Percentiles rank a stretch among this genome's conserved stretches.
Evolutionary conservation across 2,888 invertebrate species (phyloP).

Genomic region (Clivina fossor): DNA sequence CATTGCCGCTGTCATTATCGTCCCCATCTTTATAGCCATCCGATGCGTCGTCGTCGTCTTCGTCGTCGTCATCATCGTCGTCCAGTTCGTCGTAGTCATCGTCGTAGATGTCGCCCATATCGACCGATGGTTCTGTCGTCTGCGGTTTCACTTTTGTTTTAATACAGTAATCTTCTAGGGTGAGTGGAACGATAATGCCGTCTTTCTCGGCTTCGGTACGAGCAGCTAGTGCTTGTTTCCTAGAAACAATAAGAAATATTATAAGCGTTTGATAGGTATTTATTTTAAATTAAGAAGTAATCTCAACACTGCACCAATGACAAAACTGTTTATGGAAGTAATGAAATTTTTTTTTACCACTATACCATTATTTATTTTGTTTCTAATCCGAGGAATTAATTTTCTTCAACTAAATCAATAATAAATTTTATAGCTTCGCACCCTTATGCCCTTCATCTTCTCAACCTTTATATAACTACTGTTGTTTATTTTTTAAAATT

Average conservation of each 20-base stretch:
- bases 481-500: too few relatives aligned
- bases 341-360: too few relatives aligned
- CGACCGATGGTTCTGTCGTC: slow-evolving; percentile 75
- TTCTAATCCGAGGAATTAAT: too few relatives aligned
- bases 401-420: too few relatives aligned
- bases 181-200: slow-evolving; percentile 94
- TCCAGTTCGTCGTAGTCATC: slow-evolving; percentile 86
- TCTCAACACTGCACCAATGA: too few relatives aligned
- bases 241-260: slow-evolving; percentile 53
- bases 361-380: too few relatives aligned
- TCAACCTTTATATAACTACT: too few relatives aligned
- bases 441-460: too few relatives aligned
- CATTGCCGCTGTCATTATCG: slow-evolving; percentile 90
- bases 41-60: slow-evolving; percentile 62
- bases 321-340: too few relatives aligned
- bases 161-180: slow-evolving; percentile 98
- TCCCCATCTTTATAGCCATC: slow-evolving; percentile 76
- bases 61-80: slow-evolving; percentile 66
- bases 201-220: slow-evolving; percentile 95
- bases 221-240: slow-evolving; percentile 96
- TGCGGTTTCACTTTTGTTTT: slow-evolving; percentile 87
- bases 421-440: too few relatives aligned
- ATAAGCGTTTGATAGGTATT: background rate
- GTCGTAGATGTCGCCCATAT: slow-evolving; percentile 95
- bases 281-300: background rate